Evolutionary conservation across 37 sponge, comb jelly and placozoan genomes (phyloP), one percentile per base, ranked within the genome.

Genomic region (Crambe crambe): DNA sequence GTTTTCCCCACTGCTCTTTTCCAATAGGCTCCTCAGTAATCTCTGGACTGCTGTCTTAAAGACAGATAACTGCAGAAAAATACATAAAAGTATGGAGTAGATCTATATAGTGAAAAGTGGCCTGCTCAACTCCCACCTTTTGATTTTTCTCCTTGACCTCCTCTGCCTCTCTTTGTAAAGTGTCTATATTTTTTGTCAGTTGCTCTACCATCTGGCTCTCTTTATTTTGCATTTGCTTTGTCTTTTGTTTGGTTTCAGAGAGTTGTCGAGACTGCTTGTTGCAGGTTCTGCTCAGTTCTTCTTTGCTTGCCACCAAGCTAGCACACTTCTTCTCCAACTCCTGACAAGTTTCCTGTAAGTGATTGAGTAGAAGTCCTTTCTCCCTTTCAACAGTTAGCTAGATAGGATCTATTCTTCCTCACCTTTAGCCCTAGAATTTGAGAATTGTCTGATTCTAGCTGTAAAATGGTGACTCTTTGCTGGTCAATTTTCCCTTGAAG

Each of bases 381-480:
- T 9, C 41, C 12, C 12, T 6, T 47, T 12, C 51, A 47, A 6
- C 51, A 47, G 51, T 12, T 47, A 47, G 12, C 51, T 47, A 47
- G 51, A 47, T 12, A n/a, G n/a, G n/a, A n/a, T n/a, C 22, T 41
- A 31, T 41, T 39, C 22, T 35, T 68, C 10, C 70, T 73, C 40
- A 90, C 91, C 79, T 78, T 90, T n/a, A 90, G 68, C 29, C 32
- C 47, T 23, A 51, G 58, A 67, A 86, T 4, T 4, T 72, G 71
- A 30, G 5, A 8, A 22, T 41, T 77, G 23, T 82, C 74, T 2
- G 42, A 56, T 15, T 86, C 73, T 27, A 90, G 69, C 15, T 82
- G 64, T 17, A 26, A 30, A 17, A 86, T 78, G 0, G 42, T 32
- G 5, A 81, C 69, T 57, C 35, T 64, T 70, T 86, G 87, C 30